Evolutionary conservation across 2,888 invertebrate species (phyloP).

Genomic region (Microctonus aethiopoides): DNA sequence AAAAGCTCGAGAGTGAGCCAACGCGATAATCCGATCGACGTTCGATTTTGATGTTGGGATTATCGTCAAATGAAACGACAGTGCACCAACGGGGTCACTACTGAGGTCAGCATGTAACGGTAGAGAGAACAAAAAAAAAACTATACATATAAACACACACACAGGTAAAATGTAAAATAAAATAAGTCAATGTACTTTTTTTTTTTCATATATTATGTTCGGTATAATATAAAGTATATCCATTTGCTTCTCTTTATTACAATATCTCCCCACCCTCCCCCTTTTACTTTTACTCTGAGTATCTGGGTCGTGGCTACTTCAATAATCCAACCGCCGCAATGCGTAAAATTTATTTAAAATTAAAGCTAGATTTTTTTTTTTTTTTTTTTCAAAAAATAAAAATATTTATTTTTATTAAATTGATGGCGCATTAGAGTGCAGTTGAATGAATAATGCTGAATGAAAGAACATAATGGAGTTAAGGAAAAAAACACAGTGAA

Average conservation of each 20-base stretch:
- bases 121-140: background rate
- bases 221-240: background rate
- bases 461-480: too few species aligned
- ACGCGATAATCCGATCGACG: slow-evolving; percentile 32
- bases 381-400: too few species aligned
- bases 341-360: slow-evolving; percentile 14
- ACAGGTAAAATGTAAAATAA: background rate
- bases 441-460: background rate
- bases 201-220: background rate
- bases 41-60: slow-evolving; percentile 29
- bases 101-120: slow-evolving; percentile 7
- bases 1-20: slow-evolving; percentile 26
- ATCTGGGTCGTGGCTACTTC: slow-evolving; percentile 17
- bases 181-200: background rate
- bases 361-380: background rate
- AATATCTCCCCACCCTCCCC: background rate
- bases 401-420: too few species aligned
- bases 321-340: background rate
- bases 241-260: background rate
- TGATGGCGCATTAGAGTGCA: too few species aligned
- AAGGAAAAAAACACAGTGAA: too few species aligned
- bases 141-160: background rate
- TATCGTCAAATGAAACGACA: slow-evolving; percentile 14
- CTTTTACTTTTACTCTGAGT: background rate
- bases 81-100: slow-evolving; percentile 14